Conservation (phyloP, 2,888 invertebrate genomes). For the Melinaea marsaeus region DNA sequence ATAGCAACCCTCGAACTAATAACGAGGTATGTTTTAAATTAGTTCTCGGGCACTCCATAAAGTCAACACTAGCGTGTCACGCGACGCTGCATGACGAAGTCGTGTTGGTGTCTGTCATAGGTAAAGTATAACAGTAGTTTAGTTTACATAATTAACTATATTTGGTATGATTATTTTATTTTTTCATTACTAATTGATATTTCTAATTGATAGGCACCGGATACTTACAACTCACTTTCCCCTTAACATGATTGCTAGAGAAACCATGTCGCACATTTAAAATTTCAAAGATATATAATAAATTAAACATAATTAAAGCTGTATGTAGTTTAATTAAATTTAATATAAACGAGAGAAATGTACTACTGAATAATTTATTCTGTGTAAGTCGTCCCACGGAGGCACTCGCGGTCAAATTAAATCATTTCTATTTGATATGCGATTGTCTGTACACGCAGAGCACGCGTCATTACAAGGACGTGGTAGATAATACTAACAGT, state of each 20-base stretch:
- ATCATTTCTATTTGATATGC: slow-evolving; percentile 68
- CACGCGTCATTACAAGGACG: slow-evolving; percentile 46
- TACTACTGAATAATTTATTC: slow-evolving; percentile 21
- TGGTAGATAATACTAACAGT: slow-evolving; percentile 19
- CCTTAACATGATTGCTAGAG: too few species aligned
- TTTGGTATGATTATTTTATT: background rate
- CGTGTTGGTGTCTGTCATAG: slow-evolving; percentile 28
- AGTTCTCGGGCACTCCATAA: slow-evolving; percentile 64
- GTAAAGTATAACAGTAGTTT: slow-evolving; percentile 14
- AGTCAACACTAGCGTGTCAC: slow-evolving; percentile 66
- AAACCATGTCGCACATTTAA: too few species aligned
- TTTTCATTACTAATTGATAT: background rate
- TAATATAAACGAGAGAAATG: background rate
- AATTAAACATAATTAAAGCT: too few species aligned
- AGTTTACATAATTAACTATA: background rate
- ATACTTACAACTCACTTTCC: too few species aligned
- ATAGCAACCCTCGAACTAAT: slow-evolving; percentile 34
- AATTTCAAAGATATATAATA: too few species aligned
- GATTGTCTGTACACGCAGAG: slow-evolving; percentile 63
- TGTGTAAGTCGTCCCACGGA: slow-evolving; percentile 49
- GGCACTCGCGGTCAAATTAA: slow-evolving; percentile 64
- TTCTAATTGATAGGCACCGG: too few species aligned
- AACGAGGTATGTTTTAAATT: slow-evolving; percentile 45
- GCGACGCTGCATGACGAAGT: slow-evolving; percentile 56
- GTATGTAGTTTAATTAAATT: too few species aligned